These are phyloP conservation scores for Augochlora pura DNA, from an alignment of 1,140 invertebrate genomes.

Conservation along the genomic window DNA sequence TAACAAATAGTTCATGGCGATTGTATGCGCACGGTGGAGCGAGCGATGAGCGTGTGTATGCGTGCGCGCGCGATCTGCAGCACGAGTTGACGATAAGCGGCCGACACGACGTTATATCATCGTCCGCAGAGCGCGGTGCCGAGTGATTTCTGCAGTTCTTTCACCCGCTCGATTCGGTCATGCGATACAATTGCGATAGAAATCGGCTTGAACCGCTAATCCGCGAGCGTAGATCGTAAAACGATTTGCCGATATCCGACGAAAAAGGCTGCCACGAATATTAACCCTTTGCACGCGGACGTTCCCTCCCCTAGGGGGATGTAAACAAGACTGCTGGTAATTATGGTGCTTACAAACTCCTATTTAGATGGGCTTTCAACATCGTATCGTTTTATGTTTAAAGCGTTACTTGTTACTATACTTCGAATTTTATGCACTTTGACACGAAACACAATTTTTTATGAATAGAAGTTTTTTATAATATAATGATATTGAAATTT, in stretches of 20 bases:
- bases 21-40: not conserved
- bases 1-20: constrained; percentile 46
- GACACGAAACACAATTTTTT: too few species aligned
- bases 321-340: too few species aligned
- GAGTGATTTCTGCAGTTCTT: constrained; percentile 37
- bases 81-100: constrained; percentile 41
- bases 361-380: too few species aligned
- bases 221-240: not conserved
- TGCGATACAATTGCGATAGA: not conserved
- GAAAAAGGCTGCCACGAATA: too few species aligned
- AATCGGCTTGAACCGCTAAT: not conserved
- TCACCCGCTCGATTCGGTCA: constrained; percentile 35
- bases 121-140: constrained; percentile 29
- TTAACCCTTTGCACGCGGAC: too few species aligned
- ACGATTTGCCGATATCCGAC: not conserved
- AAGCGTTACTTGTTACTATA: too few species aligned
- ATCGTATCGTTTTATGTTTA: too few species aligned
- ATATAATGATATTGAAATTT: too few species aligned
- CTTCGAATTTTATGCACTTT: too few species aligned
- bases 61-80: constrained; percentile 25
- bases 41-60: constrained; percentile 16
- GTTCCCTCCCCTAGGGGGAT: too few species aligned
- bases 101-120: constrained; percentile 46
- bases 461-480: too few species aligned
- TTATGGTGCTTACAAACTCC: too few species aligned